A percentile compares a stretch with the other conserved stretches of the same genome.
phyloP scores from a whole-genome alignment of 2,888 invertebrate genomes.

The Aspidiotus destructor region DNA sequence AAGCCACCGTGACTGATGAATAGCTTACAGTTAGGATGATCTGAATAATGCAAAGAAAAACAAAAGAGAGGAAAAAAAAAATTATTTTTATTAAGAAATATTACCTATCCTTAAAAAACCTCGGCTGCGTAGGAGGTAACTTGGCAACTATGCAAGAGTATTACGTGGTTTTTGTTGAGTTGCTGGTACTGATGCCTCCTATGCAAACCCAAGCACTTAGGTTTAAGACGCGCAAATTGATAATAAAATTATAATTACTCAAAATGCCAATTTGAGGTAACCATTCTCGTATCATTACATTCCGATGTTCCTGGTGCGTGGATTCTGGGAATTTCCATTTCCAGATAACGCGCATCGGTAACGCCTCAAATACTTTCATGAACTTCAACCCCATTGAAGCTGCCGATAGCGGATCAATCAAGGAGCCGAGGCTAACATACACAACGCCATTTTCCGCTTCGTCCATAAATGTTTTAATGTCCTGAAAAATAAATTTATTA shows the following conservation, averaged over 20 bases:
- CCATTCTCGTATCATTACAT: background rate
- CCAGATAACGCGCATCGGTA: background rate
- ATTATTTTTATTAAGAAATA: no score
- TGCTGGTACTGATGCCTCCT: no score
- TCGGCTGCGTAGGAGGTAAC: no score
- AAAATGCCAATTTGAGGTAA: background rate
- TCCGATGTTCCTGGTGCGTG: background rate
- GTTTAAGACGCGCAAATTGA: no score
- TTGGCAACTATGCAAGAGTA: no score
- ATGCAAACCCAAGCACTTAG: no score
- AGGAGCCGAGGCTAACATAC: background rate
- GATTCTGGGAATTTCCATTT: background rate
- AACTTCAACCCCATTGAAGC: background rate
- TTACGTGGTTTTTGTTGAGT: no score
- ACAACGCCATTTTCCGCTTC: background rate
- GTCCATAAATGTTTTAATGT: background rate
- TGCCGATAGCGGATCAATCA: background rate
- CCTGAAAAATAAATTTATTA: background rate
- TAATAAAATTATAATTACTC: background rate
- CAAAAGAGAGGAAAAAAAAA: no score
- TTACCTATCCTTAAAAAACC: no score
- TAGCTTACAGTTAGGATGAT: constrained; percentile 19
- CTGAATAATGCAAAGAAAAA: background rate
- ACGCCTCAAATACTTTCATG: background rate
- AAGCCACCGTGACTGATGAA: constrained; percentile 20